Percentiles rank a stretch among this genome's conserved stretches.
Conservation (phyloP, 2,113 vertebrate genomes). For the Azemiops feae region DNA sequence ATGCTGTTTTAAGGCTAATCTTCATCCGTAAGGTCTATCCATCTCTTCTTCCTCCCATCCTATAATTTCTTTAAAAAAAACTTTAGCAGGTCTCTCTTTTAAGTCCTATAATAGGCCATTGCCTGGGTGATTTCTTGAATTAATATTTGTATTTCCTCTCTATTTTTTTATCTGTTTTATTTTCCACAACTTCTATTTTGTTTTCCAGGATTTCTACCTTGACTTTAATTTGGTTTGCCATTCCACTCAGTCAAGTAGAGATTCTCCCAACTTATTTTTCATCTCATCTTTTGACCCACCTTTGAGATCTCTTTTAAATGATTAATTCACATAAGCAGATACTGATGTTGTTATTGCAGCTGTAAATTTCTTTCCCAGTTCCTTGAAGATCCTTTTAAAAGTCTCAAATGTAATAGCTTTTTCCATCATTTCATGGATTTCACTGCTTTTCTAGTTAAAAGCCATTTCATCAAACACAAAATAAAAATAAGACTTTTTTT, state of each 20-base stretch:
- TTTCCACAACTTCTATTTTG: not conserved
- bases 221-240: not conserved
- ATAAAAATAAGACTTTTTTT: not conserved
- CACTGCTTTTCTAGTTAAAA: not conserved
- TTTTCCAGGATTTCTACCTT: not conserved
- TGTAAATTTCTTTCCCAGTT: not conserved
- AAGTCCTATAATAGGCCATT: not conserved
- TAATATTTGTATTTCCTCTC: not conserved
- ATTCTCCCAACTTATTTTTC: not conserved
- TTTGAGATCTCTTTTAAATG: not conserved
- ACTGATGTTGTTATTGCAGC: not conserved
- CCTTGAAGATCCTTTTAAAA: not conserved
- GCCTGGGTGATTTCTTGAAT: not conserved
- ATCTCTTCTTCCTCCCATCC: not conserved
- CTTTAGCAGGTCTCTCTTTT: not conserved
- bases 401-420: not conserved
- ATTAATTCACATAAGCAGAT: not conserved
- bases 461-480: not conserved
- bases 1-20: not conserved
- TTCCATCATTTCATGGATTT: not conserved
- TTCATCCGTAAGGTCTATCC: not conserved
- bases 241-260: not conserved
- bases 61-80: not conserved
- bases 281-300: not conserved
- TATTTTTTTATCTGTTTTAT: not conserved